phyloP scores from a whole-genome alignment of 2,113 vertebrate genomes.

The Hydropotes inermis region DNA sequence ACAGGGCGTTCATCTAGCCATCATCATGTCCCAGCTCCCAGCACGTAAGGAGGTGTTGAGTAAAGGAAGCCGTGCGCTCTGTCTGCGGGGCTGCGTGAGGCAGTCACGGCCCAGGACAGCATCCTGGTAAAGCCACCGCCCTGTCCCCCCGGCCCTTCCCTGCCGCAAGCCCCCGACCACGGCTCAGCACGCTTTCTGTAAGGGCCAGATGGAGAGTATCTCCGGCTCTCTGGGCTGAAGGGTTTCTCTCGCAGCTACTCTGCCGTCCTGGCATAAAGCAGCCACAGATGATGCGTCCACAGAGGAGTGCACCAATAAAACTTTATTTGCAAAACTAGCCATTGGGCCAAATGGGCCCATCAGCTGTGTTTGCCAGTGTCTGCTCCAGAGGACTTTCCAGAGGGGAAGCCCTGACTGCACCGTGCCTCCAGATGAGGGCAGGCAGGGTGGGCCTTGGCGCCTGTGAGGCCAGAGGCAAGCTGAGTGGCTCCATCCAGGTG shows the following conservation, averaged over 20 bases:
- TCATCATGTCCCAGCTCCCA: background rate
- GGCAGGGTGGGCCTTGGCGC: background rate
- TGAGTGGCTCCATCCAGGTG: background rate
- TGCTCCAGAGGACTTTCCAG: background rate
- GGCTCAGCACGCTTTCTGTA: background rate
- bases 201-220: background rate
- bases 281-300: background rate
- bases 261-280: background rate
- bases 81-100: background rate
- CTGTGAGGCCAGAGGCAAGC: background rate
- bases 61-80: background rate
- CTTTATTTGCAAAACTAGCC: background rate
- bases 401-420: background rate
- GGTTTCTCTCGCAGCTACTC: background rate
- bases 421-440: background rate
- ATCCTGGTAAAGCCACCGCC: background rate
- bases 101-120: rapidly evolving
- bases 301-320: background rate
- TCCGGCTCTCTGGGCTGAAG: background rate
- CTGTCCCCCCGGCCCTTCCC: background rate
- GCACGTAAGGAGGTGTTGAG: background rate
- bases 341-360: background rate
- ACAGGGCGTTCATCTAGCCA: background rate
- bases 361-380: background rate
- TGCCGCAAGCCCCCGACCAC: background rate